These are phyloP conservation scores for Falco biarmicus DNA, from an alignment of 2,797 vertebrate genomes.

Conservation along the genomic window DNA sequence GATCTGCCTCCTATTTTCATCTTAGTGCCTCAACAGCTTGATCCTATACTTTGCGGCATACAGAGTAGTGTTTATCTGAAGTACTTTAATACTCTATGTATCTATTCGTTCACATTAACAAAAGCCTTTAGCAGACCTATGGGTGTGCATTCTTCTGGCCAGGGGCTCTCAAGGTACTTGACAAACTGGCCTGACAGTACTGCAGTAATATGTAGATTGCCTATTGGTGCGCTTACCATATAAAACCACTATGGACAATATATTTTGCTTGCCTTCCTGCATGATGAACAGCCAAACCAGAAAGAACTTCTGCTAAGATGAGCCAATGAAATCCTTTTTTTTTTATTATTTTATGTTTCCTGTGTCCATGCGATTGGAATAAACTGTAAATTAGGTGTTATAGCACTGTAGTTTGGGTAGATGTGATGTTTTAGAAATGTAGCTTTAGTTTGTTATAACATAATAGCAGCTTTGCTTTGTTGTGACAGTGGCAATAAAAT, in stretches of 20 bases:
- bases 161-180: not conserved
- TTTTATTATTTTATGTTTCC: conserved; percentile 68
- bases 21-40: not conserved
- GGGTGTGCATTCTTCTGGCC: not conserved
- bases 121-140: not conserved
- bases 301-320: conserved; percentile 44
- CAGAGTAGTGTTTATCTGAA: not conserved
- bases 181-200: not conserved
- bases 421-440: conserved; percentile 75
- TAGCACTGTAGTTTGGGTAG: conserved; percentile 68
- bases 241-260: not conserved
- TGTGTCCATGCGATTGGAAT: conserved; percentile 73
- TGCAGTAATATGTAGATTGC: not conserved
- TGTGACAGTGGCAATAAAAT: conserved; percentile 80
- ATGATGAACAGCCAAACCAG: conserved; percentile 38
- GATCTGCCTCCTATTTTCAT: not conserved
- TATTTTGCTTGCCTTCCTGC: conserved; percentile 24
- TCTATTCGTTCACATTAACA: not conserved
- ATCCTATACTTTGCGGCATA: not conserved
- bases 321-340: conserved; percentile 60
- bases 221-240: not conserved
- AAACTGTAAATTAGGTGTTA: conserved; percentile 80
- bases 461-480: conserved; percentile 80
- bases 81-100: not conserved
- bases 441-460: conserved; percentile 78